These are phyloP conservation scores for Diplodus sargus DNA, from an alignment of 2,797 vertebrate genomes.

Conservation along the genomic window DNA sequence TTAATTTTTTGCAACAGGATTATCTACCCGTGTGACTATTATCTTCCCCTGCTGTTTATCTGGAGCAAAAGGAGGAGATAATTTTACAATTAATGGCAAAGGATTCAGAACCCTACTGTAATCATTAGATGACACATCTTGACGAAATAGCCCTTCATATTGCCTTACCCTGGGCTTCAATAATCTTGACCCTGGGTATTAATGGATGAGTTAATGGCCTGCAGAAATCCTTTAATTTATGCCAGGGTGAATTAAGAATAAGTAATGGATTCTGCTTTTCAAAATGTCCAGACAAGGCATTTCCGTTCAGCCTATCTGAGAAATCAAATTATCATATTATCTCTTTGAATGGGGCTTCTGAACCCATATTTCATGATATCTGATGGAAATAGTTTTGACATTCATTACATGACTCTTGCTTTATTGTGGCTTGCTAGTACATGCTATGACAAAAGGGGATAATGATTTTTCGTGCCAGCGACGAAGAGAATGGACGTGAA, in stretches of 20 bases:
- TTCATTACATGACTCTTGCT: constrained; percentile 85
- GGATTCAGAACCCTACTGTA: constrained; percentile 79
- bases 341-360: constrained; percentile 85
- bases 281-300: constrained; percentile 86
- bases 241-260: constrained; percentile 88
- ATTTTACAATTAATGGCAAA: constrained; percentile 86
- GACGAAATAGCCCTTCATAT: constrained; percentile 86
- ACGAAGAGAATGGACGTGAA: constrained; percentile 66
- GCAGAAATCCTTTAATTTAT: constrained; percentile 89
- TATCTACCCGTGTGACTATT: constrained; percentile 81
- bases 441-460: constrained; percentile 81
- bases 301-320: constrained; percentile 87
- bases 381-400: constrained; percentile 87
- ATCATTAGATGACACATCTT: constrained; percentile 83
- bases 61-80: constrained; percentile 80
- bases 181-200: constrained; percentile 88
- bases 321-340: constrained; percentile 90
- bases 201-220: constrained; percentile 89
- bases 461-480: constrained; percentile 78
- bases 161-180: constrained; percentile 86
- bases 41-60: constrained; percentile 84
- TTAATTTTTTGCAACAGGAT: constrained; percentile 84
- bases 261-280: constrained; percentile 89
- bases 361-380: constrained; percentile 85
- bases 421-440: constrained; percentile 84